Evolutionary conservation across 2,113 vertebrate genomes (phyloP).

Genomic region (Tachuris rubrigastra): DNA sequence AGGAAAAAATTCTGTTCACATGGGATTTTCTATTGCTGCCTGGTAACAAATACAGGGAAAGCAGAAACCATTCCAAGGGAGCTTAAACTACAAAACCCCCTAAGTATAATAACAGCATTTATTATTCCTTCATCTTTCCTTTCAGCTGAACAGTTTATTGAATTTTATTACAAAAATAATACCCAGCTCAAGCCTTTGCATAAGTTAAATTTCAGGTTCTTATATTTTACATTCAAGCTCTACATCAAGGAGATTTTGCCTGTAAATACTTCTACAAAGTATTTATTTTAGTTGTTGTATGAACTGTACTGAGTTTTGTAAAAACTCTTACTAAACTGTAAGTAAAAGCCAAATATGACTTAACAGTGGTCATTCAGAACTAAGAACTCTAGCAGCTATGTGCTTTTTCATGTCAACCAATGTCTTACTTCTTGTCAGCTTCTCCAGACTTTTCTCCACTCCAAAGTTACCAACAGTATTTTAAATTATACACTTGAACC

Average conservation of each 20-base stretch:
- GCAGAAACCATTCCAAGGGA: not conserved
- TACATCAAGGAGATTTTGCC: not conserved
- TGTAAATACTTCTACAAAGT: not conserved
- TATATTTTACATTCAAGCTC: not conserved
- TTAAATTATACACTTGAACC: not conserved
- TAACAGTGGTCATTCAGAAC: not conserved
- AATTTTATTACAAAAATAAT: not conserved
- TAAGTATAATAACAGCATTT: not conserved
- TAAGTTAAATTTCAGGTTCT: not conserved
- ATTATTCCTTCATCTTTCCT: not conserved
- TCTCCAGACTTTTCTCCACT: not conserved
- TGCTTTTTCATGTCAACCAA: not conserved
- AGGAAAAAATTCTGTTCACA: not conserved
- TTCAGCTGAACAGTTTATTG: not conserved
- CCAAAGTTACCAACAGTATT: not conserved
- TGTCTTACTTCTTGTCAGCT: not conserved
- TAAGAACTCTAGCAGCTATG: not conserved
- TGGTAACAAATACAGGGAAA: not conserved
- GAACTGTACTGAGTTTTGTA: not conserved
- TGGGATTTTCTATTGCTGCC: not conserved
- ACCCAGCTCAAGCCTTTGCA: not conserved
- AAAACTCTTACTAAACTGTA: not conserved
- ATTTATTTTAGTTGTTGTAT: not conserved
- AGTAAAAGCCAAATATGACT: not conserved
- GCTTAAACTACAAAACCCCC: accelerated